Conservation (phyloP, 2,797 vertebrate genomes). For the Phataginus tricuspis region DNA sequence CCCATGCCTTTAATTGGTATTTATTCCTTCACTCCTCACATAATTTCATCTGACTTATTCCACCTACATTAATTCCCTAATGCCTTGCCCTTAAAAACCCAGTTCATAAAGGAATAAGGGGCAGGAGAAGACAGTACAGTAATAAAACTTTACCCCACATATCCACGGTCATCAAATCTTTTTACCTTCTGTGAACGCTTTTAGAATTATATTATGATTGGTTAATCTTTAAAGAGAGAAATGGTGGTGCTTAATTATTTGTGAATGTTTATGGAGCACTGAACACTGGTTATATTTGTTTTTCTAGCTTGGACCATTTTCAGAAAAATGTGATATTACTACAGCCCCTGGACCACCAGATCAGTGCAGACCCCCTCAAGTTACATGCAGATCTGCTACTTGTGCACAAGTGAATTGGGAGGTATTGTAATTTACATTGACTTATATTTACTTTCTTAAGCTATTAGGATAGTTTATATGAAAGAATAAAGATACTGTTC, state of each 20-base stretch:
- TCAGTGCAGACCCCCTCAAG: conserved; percentile 92
- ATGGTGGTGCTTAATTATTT: conserved; percentile 38
- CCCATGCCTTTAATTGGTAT: neutral
- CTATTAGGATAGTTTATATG: conserved; percentile 2
- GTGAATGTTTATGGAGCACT: conserved; percentile 41
- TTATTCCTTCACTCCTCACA: neutral
- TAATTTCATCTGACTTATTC: neutral
- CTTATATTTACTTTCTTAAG: conserved; percentile 1
- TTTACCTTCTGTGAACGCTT: conserved; percentile 37
- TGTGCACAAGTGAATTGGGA: conserved; percentile 96
- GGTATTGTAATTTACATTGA: conserved; percentile 85
- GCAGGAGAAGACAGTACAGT: neutral
- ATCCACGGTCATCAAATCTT: conserved; percentile 30
- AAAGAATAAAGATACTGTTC: conserved; percentile 24
- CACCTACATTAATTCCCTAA: neutral
- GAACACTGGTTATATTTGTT: conserved; percentile 55
- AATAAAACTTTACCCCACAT: conserved; percentile 31
- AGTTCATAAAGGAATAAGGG: conserved; percentile 35
- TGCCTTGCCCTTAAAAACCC: neutral
- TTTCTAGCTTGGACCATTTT: conserved; percentile 93
- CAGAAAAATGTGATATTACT: conserved; percentile 93
- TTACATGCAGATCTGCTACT: conserved; percentile 93
- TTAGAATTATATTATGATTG: conserved; percentile 15
- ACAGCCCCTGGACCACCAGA: conserved; percentile 97
- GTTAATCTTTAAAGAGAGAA: conserved; percentile 32